Evolutionary conservation across 2,797 vertebrate genomes (phyloP).

Genomic region (Peromyscus nudipes): DNA sequence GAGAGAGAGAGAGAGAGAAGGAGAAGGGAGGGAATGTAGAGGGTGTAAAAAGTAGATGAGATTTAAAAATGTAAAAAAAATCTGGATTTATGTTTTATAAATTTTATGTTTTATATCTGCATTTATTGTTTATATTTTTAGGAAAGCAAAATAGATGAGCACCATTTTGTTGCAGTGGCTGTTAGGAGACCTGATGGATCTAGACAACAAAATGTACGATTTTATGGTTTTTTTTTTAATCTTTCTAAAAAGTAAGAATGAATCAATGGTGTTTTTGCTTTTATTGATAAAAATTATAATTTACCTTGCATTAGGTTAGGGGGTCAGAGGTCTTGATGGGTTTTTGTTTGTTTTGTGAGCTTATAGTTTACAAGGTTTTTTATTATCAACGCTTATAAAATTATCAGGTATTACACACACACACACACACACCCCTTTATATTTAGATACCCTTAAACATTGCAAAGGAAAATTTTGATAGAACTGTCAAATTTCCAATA

Average conservation of each 20-base stretch:
- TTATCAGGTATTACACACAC: background rate
- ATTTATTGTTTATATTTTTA: conserved; percentile 79
- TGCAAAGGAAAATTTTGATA: background rate
- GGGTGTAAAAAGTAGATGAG: background rate
- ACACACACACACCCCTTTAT: background rate
- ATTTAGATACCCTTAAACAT: conserved; percentile 3
- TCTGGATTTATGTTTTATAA: background rate
- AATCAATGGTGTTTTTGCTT: conserved; percentile 19
- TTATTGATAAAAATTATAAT: conserved; percentile 36
- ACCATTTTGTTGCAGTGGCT: conserved; percentile 96
- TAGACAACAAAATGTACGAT: conserved; percentile 85
- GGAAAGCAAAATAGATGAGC: conserved; percentile 94
- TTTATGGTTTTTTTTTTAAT: conserved; percentile 58
- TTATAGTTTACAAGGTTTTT: background rate
- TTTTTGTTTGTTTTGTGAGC: background rate
- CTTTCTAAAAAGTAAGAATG: conserved; percentile 20
- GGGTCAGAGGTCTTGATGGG: background rate
- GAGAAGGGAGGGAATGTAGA: background rate
- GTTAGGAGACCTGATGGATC: conserved; percentile 88
- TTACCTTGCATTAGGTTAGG: background rate
- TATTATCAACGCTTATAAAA: conserved; percentile 22
- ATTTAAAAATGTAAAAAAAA: conserved; percentile 4
- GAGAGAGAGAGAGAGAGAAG: too few relatives aligned
- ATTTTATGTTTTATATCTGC: too few relatives aligned
- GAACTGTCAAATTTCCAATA: background rate